Percentiles rank a stretch among this genome's conserved stretches.
Conservation (phyloP, 2,888 invertebrate genomes). For the Macrosiphum euphorbiae region DNA sequence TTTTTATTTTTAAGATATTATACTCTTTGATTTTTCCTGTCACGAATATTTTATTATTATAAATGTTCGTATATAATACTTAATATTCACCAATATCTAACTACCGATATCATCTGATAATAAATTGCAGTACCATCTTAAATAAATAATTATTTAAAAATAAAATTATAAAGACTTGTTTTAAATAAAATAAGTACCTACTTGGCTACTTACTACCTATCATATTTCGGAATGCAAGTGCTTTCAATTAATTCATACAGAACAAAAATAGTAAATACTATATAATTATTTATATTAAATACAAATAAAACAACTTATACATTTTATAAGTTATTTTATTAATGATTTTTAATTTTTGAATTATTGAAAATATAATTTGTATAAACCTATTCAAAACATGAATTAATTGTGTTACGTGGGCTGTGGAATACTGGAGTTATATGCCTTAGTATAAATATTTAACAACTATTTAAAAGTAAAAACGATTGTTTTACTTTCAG, state of each 20-base stretch:
- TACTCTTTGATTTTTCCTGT: background rate
- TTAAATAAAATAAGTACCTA: too few relatives aligned
- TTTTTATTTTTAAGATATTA: background rate
- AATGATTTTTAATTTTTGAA: background rate
- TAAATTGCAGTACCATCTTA: too few relatives aligned
- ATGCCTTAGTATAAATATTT: background rate
- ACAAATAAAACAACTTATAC: too few relatives aligned
- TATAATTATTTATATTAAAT: background rate
- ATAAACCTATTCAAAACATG: background rate
- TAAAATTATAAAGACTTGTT: too few relatives aligned
- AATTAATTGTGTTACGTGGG: too few relatives aligned
- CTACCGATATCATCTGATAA: too few relatives aligned
- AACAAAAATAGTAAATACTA: background rate
- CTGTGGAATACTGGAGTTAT: background rate
- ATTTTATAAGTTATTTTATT: background rate
- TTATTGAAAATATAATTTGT: background rate
- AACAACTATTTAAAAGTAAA: background rate
- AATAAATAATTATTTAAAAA: too few relatives aligned
- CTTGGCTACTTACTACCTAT: background rate
- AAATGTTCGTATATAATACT: too few relatives aligned
- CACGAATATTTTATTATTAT: background rate
- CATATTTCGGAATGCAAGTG: background rate
- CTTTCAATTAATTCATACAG: background rate
- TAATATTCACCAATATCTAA: too few relatives aligned
- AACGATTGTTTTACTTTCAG: slow-evolving; percentile 10